Conservation (phyloP, 2,888 invertebrate species). For the Mythimna impura region DNA sequence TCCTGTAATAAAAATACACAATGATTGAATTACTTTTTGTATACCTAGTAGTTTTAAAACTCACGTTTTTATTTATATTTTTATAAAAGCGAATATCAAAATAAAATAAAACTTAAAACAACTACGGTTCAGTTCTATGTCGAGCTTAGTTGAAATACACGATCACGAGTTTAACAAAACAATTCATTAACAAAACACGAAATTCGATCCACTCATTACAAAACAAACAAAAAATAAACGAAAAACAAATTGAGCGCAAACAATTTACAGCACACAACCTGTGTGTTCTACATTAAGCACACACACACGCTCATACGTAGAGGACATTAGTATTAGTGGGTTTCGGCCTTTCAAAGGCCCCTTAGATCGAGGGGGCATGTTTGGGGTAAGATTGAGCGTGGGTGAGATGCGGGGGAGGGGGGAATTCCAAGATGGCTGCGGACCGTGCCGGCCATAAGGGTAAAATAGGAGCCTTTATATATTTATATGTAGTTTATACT, state of each 20-base stretch:
- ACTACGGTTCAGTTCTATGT: no score
- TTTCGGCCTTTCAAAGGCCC: constrained; percentile 89
- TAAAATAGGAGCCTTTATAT: constrained; percentile 87
- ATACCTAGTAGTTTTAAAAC: background rate
- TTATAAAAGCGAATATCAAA: background rate
- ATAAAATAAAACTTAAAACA: background rate
- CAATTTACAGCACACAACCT: constrained; percentile 71
- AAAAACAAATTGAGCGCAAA: constrained; percentile 72
- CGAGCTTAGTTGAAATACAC: background rate
- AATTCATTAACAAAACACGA: constrained; percentile 18
- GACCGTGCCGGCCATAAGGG: constrained; percentile 90
- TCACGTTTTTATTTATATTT: no score
- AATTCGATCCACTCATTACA: constrained; percentile 36
- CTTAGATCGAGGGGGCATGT: constrained; percentile 88
- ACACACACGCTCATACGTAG: constrained; percentile 76
- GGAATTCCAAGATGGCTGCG: constrained; percentile 88
- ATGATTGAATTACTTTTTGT: background rate
- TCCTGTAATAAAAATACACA: background rate
- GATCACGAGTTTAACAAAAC: constrained; percentile 6
- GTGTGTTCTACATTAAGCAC: constrained; percentile 67
- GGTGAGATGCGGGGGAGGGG: constrained; percentile 81
- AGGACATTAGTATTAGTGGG: constrained; percentile 90
- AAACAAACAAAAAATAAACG: constrained; percentile 64
- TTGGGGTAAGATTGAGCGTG: constrained; percentile 88
- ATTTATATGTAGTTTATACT: constrained; percentile 82